Percentiles rank a stretch among this genome's conserved stretches.
These are phyloP conservation scores for Selene dorsalis DNA, from an alignment of 2,797 vertebrate species.

Conservation along the genomic window DNA sequence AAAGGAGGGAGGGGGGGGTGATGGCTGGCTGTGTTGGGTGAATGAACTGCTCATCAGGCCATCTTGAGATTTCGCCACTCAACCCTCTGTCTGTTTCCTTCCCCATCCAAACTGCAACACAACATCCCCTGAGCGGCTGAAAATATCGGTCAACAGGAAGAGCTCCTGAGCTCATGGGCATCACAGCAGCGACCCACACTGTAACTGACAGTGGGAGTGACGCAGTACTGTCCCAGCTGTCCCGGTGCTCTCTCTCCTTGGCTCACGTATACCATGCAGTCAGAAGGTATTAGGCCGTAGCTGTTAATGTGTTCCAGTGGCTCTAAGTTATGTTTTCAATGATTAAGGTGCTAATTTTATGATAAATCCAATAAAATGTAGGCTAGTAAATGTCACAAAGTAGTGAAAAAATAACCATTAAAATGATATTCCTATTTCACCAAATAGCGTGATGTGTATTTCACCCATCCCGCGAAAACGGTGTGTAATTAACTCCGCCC, in stretches of 20 bases:
- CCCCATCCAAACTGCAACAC: slow-evolving; percentile 52
- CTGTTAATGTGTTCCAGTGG: background rate
- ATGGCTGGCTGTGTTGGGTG: slow-evolving; percentile 50
- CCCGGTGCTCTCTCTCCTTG: background rate
- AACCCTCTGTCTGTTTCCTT: slow-evolving; percentile 56
- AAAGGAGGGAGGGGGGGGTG: slow-evolving; percentile 32
- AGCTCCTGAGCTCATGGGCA: background rate
- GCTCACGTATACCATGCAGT: background rate
- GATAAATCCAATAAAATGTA: background rate
- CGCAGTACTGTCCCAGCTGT: background rate
- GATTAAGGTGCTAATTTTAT: background rate
- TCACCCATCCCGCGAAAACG: no score
- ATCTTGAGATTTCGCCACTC: slow-evolving; percentile 59
- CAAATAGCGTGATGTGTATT: no score
- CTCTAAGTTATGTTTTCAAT: background rate
- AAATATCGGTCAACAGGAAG: slow-evolving; percentile 23
- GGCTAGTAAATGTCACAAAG: background rate
- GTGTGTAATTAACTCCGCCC: no score
- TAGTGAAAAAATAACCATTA: no score
- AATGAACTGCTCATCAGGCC: slow-evolving; percentile 62
- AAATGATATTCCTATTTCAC: no score
- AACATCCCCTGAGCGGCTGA: slow-evolving; percentile 32
- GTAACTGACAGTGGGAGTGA: slow-evolving; percentile 6
- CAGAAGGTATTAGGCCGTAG: background rate
- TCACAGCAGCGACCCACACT: slow-evolving; percentile 6